Conservation (phyloP, 2,888 invertebrate genomes). For the Mimas tiliae region DNA sequence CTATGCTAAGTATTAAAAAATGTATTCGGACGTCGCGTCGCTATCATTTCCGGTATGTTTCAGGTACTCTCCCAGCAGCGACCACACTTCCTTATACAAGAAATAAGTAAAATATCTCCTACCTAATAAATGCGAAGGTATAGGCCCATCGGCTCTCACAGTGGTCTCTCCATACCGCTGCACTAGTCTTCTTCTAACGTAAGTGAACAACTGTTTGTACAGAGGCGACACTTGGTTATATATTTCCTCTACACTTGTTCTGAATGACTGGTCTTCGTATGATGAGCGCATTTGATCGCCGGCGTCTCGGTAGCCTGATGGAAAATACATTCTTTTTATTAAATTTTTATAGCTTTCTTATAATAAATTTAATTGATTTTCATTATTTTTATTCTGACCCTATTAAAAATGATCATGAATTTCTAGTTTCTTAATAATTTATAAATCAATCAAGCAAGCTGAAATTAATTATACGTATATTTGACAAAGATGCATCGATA, state of each 20-base stretch:
- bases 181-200: slow-evolving; percentile 88
- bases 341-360: too few relatives aligned
- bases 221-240: slow-evolving; percentile 89
- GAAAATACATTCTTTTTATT: not conserved
- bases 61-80: too few relatives aligned
- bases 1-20: too few relatives aligned
- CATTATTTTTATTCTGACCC: too few relatives aligned
- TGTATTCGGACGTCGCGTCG: too few relatives aligned
- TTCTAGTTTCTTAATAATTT: too few relatives aligned
- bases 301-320: slow-evolving; percentile 89
- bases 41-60: too few relatives aligned
- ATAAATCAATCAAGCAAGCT: too few relatives aligned
- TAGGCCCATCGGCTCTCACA: slow-evolving; percentile 88
- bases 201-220: slow-evolving; percentile 93
- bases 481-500: too few relatives aligned
- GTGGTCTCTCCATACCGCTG: slow-evolving; percentile 86
- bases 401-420: too few relatives aligned
- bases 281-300: slow-evolving; percentile 91
- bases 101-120: slow-evolving; percentile 29
- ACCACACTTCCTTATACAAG: not conserved
- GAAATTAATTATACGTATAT: too few relatives aligned
- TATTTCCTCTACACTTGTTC: slow-evolving; percentile 81
- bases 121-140: slow-evolving; percentile 93
- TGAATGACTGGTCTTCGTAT: slow-evolving; percentile 89
- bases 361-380: too few relatives aligned